Evolutionary conservation across 2,888 invertebrate species (phyloP).

Genomic region (Dryococelus australis): DNA sequence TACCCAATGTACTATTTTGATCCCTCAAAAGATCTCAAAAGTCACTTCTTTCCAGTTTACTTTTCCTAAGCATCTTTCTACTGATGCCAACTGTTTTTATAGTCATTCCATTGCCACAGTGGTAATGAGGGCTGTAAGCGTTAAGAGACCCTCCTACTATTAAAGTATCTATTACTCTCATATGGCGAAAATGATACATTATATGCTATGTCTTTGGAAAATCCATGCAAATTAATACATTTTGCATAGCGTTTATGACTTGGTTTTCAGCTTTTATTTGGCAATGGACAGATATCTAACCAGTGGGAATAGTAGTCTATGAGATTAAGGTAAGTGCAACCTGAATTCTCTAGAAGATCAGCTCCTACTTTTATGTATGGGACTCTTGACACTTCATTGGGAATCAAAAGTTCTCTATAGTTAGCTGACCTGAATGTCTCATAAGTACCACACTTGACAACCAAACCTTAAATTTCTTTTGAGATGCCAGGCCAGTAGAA

Average conservation of each 20-base stretch:
- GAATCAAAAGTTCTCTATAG: not conserved
- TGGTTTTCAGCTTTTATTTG: not conserved
- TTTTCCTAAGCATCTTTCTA: not conserved
- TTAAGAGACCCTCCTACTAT: not conserved
- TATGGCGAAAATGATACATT: not conserved
- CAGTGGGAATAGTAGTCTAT: not conserved
- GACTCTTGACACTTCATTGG: not conserved
- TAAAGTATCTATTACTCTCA: not conserved
- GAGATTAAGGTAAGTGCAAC: not conserved
- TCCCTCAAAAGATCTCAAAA: not conserved
- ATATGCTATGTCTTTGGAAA: not conserved
- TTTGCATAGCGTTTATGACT: not conserved
- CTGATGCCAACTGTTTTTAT: not conserved
- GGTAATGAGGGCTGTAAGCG: not conserved
- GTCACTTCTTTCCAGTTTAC: not conserved
- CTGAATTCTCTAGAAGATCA: not conserved
- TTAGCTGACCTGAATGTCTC: not conserved
- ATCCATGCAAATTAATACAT: not conserved
- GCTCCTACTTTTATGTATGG: not conserved
- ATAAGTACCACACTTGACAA: not conserved
- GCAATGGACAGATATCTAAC: not conserved
- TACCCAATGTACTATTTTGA: not conserved
- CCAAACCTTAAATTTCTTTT: not conserved
- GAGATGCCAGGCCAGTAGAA: not conserved
- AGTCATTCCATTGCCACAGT: not conserved